Base-by-base conservation (phyloP, 2,797 vertebrate genomes). In the Allobates femoralis region DNA sequence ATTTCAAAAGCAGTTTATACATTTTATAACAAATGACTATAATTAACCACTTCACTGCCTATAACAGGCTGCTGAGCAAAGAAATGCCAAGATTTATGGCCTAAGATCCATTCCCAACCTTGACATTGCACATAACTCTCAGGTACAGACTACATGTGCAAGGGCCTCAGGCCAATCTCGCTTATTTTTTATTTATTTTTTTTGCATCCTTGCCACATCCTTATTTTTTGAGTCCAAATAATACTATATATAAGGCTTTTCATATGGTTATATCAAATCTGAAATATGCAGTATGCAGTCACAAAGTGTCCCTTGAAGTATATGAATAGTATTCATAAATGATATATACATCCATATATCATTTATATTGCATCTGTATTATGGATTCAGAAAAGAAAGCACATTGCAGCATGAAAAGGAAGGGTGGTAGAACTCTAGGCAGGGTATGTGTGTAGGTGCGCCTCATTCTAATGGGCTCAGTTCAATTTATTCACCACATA, bases 1-100 rank as follows among this genome's bases (percentile, higher is more conserved):
- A 69, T 69, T 67, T 55, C 21, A 55, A 53, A 69, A 55, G 79
- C 50, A 21, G 46, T 32, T 81, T 53, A 81, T 81, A 53, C 41
- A 67, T 69, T 34, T 37, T 34, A 37, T 34, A 69, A 69, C 26
- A 67, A 67, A 67, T 67, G 41, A 67, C 28, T 30, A 32, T 21
- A 18, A 53, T 32, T 81, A 81, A 67, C 79, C 41, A 26, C 3
- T 81, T 23, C 7, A 18, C 3, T 79, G 56, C 78, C 37, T 28
- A 19, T 18, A 34, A 34, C 32, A 21, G 19, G 18, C 66, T 21
- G 7, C 11, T 46, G 41, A 46, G 41, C 41, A n/a, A n/a, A n/a
- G n/a, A n/a, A n/a, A n/a, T n/a, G n/a, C n/a, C 11, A 46, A 46
- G 41, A 46, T 46, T 46, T 46, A 46, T 46, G 41, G 41, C 3